These are phyloP conservation scores for Hydrozoanthus gracilis DNA, from an alignment of 92 coral and sea anemone genomes.

Conservation along the genomic window DNA sequence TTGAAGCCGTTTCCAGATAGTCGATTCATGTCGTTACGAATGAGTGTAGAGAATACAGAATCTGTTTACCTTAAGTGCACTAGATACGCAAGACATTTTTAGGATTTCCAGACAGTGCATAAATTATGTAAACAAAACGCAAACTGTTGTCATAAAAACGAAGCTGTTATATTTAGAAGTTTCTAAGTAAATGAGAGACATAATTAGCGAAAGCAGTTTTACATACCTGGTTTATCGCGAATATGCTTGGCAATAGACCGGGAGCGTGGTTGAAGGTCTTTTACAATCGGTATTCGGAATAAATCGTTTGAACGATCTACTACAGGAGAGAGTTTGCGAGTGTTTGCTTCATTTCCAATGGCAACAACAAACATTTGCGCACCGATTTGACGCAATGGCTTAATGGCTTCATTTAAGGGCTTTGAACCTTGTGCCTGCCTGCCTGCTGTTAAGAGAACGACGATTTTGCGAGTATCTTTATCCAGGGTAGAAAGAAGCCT, in stretches of 20 bases:
- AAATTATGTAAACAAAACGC: no score
- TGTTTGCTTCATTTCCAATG: constrained; percentile 66
- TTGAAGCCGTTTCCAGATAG: no score
- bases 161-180: no score
- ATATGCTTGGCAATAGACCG: constrained; percentile 19
- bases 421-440: constrained; percentile 60
- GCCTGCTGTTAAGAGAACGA: constrained; percentile 76
- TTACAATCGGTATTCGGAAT: constrained; percentile 45
- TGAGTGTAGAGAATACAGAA: no score
- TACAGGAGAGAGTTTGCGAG: constrained; percentile 45
- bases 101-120: no score
- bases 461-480: constrained; percentile 65
- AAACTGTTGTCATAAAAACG: no score
- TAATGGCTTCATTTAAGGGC: constrained; percentile 57
- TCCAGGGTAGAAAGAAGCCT: constrained; percentile 50
- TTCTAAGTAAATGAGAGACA: no score
- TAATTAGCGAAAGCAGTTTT: background rate
- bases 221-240: constrained; percentile 48
- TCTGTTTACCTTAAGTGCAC: no score
- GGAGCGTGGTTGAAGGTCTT: background rate
- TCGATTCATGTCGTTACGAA: no score
- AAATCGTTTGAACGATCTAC: constrained; percentile 53
- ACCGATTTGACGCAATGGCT: constrained; percentile 58
- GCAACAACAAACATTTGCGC: constrained; percentile 70
- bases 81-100: no score